A percentile compares a stretch with the other conserved stretches of the same genome.
phyloP scores from a whole-genome alignment of 2,113 vertebrate species.

The Pycnonotus jocosus region DNA sequence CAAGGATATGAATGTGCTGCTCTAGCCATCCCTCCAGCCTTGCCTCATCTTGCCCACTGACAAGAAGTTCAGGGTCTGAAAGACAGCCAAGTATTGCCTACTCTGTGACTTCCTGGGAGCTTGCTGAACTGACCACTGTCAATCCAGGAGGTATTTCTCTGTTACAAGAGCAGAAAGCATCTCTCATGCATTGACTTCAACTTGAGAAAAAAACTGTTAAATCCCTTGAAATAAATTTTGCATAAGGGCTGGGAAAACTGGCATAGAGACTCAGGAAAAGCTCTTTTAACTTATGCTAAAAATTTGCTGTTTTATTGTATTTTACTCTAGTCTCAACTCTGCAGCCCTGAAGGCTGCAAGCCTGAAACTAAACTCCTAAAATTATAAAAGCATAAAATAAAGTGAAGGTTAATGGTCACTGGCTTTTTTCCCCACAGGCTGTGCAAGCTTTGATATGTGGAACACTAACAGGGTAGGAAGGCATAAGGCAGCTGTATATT shows the following conservation, averaged over 20 bases:
- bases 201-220: background rate
- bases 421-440: background rate
- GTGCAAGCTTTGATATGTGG: background rate
- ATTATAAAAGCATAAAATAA: background rate
- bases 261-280: background rate
- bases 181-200: background rate
- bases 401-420: slow-evolving; percentile 12
- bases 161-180: background rate
- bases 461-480: background rate
- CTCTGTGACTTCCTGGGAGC: background rate
- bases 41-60: background rate
- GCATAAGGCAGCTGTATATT: background rate
- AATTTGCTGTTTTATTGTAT: background rate
- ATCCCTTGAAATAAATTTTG: background rate
- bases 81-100: background rate
- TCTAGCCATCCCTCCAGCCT: background rate
- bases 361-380: background rate
- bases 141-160: background rate
- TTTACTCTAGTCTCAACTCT: background rate
- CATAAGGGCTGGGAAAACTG: background rate
- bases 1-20: background rate
- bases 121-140: background rate
- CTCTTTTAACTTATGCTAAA: background rate
- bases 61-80: background rate
- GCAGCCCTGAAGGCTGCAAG: background rate